These are phyloP conservation scores for Meliscaeva auricollis DNA, from an alignment of 2,888 invertebrate genomes.

Conservation along the genomic window DNA sequence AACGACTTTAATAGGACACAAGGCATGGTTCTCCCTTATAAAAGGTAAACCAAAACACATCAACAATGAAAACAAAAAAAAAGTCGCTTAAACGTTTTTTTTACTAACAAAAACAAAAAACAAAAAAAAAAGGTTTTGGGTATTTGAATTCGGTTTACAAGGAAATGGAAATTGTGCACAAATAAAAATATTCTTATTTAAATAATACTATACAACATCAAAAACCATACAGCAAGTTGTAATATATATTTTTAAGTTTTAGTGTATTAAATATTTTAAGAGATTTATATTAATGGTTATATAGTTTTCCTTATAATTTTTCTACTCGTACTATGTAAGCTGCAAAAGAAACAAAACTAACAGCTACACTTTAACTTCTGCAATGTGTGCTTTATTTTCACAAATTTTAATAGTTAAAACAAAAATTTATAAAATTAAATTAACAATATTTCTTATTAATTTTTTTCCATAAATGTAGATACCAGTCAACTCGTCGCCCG, in stretches of 20 bases:
- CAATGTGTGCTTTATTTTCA: slow-evolving; percentile 30
- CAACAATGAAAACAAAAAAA: slow-evolving; percentile 23
- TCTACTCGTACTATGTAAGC: background rate
- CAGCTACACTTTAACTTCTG: slow-evolving; percentile 39
- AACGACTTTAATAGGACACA: slow-evolving; percentile 69
- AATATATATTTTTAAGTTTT: background rate
- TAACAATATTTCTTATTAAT: slow-evolving; percentile 22
- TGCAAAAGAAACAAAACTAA: slow-evolving; percentile 40
- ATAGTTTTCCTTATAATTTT: background rate
- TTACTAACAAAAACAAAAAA: slow-evolving; percentile 37
- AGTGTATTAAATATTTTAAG: no score
- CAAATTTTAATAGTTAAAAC: background rate
- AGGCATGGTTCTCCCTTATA: slow-evolving; percentile 5
- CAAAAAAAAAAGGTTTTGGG: slow-evolving; percentile 34
- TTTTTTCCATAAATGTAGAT: slow-evolving; percentile 78
- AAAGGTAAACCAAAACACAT: slow-evolving; percentile 67
- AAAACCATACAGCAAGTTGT: background rate
- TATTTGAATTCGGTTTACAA: background rate
- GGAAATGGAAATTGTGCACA: slow-evolving; percentile 11
- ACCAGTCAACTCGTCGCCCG: slow-evolving; percentile 80
- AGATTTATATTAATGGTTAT: background rate
- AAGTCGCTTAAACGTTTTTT: slow-evolving; percentile 6
- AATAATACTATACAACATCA: background rate
- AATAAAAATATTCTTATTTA: background rate
- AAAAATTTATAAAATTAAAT: background rate